Base-by-base conservation (phyloP, 2,113 vertebrate genomes). In the Machaerirhynchus nigripectus region DNA sequence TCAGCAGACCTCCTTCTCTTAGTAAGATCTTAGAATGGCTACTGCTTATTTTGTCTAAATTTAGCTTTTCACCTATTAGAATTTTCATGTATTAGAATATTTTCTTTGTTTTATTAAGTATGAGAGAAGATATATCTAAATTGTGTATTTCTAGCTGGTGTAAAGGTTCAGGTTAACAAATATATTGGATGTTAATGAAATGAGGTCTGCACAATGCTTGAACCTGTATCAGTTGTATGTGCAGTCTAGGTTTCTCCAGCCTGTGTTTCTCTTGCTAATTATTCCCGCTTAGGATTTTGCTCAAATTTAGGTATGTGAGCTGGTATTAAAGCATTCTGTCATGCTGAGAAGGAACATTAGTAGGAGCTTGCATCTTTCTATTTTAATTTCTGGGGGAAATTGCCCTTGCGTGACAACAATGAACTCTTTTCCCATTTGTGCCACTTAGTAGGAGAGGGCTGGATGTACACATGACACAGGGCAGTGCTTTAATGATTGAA, bases 381-480 rank as follows among this genome's bases (percentile, higher is more conserved):
- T 61, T 90, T 60, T 78, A 40, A 20, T 53, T 73, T 50, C 11
- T 56, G 46, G 56, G 27, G 35, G 33, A 50, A 92, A 37, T 80
- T 1, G 1, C 15, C 15, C 31, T 71, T 13, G 4, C 15, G 3
- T 49, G 24, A n/a, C 40, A 55, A 7, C 39, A 39, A 7, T 40
- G 40, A 13, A 4, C 11, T 53, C 22, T 75, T 75, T 56, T 40
- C 27, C 8, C 8, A 1, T 73, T 68, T 53, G 27, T 64, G 42
- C 40, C 87, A 13, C 49, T 73, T 75, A 22, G 19, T 52, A 46
- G 47, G 47, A 31, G 64, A 78, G 47, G 37, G 13, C 30, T 78
- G 26, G 46, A 50, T 17, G 7, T 50, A 26, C 26, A 7, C 1
- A 1, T 57, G 71, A 28, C 27, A 50, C 0, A 0, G n/a, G 40